phyloP scores from a whole-genome alignment of 2,113 vertebrate genomes.

The Actenoides lindsayi region DNA sequence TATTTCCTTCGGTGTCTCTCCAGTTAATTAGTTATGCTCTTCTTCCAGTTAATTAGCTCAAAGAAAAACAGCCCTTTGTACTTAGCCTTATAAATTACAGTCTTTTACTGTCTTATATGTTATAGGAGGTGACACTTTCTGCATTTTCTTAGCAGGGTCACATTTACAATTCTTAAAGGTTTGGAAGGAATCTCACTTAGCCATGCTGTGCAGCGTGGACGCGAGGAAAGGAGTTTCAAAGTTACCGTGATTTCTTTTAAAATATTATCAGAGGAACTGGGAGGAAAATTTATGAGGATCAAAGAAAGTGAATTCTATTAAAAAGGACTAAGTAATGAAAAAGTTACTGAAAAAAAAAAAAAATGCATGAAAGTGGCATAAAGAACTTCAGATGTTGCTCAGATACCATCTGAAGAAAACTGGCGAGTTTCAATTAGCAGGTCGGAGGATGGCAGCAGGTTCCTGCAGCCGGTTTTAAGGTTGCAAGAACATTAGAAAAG shows the following conservation, averaged over 20 bases:
- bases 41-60: slow-evolving; percentile 59
- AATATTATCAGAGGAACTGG: slow-evolving; percentile 17
- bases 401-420: background rate
- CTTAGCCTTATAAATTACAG: slow-evolving; percentile 46
- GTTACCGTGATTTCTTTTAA: background rate
- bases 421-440: background rate
- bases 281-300: slow-evolving; percentile 36
- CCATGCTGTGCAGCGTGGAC: background rate
- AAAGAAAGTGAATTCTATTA: slow-evolving; percentile 22
- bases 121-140: slow-evolving; percentile 6
- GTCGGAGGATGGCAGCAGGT: background rate
- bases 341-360: background rate
- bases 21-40: slow-evolving; percentile 60
- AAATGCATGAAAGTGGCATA: background rate
- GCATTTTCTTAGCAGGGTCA: slow-evolving; percentile 39
- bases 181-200: background rate
- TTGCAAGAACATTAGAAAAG: background rate
- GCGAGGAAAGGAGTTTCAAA: background rate
- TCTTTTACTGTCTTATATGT: background rate
- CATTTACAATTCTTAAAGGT: slow-evolving; percentile 34
- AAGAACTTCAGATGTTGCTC: background rate
- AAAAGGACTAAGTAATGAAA: slow-evolving; percentile 54
- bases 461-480: background rate
- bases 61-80: slow-evolving; percentile 60
- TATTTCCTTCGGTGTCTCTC: slow-evolving; percentile 24